phyloP scores from a whole-genome alignment of 2,797 vertebrate species.

The Danio tinwini region DNA sequence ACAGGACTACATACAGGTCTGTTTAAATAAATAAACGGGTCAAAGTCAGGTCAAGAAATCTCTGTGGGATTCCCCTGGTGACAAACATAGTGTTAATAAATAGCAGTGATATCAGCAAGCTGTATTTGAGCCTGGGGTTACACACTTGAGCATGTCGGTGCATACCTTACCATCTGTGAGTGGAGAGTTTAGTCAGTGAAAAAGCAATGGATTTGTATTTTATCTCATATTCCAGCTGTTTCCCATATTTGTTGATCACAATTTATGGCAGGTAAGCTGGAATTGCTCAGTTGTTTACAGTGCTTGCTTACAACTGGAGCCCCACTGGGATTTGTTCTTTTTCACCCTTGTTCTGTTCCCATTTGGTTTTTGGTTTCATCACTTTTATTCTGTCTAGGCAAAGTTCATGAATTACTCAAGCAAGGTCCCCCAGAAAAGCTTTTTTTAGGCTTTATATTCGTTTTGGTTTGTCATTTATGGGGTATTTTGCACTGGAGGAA shows the following conservation, averaged over 20 bases:
- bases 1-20: background rate
- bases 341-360: background rate
- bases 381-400: background rate
- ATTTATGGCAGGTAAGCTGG: background rate
- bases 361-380: background rate
- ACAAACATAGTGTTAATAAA: conserved; percentile 62
- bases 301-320: background rate
- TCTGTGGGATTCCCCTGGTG: conserved; percentile 59
- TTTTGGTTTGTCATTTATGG: background rate
- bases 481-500: no score
- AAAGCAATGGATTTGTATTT: background rate
- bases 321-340: background rate
- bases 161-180: conserved; percentile 22
- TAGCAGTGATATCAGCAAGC: conserved; percentile 43
- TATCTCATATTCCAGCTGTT: background rate
- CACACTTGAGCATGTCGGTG: conserved; percentile 35
- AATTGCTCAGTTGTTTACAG: background rate
- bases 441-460: background rate
- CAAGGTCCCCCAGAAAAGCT: background rate
- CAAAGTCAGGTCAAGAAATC: conserved; percentile 51
- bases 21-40: conserved; percentile 66
- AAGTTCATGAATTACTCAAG: background rate
- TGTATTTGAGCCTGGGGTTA: conserved; percentile 43
- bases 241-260: background rate
- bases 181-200: background rate